phyloP scores from a whole-genome alignment of 2,113 vertebrate species.

The Kryptolebias marmoratus region DNA sequence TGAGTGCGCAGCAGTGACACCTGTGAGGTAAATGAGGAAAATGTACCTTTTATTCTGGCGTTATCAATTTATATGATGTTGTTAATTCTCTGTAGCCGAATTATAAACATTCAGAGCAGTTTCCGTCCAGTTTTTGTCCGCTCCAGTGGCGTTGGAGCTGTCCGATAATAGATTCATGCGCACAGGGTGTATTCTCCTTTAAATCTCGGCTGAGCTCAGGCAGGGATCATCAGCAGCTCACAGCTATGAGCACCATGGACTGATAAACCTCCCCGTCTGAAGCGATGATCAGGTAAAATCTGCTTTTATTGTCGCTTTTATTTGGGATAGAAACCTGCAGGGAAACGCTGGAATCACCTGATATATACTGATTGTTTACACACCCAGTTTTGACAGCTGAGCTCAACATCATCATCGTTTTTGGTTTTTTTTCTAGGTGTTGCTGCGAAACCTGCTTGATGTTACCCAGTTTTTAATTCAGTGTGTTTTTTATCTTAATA shows the following conservation, averaged over 20 bases:
- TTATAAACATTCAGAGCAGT: not conserved
- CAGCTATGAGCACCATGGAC: conserved; percentile 35
- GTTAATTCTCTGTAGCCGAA: too few relatives aligned
- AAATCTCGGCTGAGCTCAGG: conserved; percentile 14
- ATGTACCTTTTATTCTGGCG: not conserved
- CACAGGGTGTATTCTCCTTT: conserved; percentile 36
- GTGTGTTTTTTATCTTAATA: not conserved
- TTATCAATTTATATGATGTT: too few relatives aligned
- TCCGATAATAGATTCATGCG: not conserved
- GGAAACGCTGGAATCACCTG: rapidly evolving
- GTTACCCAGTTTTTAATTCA: not conserved
- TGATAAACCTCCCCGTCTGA: conserved; percentile 24
- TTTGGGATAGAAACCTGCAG: rapidly evolving
- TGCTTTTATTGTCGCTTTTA: rapidly evolving
- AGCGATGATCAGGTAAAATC: conserved; percentile 64
- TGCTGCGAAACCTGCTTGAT: not conserved
- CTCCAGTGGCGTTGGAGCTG: too few relatives aligned
- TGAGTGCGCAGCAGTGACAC: conserved; percentile 7
- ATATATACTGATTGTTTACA: not conserved
- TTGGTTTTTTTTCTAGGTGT: not conserved
- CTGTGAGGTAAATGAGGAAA: not conserved
- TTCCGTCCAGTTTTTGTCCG: too few relatives aligned
- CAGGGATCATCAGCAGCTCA: conserved; percentile 17
- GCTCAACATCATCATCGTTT: conserved; percentile 32
- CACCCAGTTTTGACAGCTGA: conserved; percentile 67